Conservation (phyloP, 2,888 invertebrate genomes). For the Ornithoptera priamus region DNA sequence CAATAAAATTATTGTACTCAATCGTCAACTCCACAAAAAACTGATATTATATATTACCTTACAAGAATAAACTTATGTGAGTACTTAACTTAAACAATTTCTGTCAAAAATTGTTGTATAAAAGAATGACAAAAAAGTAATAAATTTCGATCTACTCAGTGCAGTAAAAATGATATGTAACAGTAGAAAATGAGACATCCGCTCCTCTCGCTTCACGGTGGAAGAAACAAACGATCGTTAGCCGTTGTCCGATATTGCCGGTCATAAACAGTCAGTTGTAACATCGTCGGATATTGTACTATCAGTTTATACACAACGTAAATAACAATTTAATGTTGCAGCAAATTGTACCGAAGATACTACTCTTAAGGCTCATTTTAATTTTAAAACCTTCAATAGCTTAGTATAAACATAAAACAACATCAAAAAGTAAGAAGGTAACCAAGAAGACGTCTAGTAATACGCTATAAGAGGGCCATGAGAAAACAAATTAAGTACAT, state of each 20-base stretch:
- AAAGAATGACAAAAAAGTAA: constrained; percentile 27
- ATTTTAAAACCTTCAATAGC: background rate
- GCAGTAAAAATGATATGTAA: constrained; percentile 31
- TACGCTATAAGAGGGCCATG: too few relatives aligned
- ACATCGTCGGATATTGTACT: constrained; percentile 26
- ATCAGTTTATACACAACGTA: constrained; percentile 7
- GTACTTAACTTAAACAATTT: background rate
- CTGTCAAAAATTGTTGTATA: background rate
- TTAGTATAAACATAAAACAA: background rate
- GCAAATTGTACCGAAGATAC: background rate
- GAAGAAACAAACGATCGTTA: constrained; percentile 14
- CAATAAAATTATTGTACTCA: too few relatives aligned
- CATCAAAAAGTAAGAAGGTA: too few relatives aligned
- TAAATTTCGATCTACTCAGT: constrained; percentile 35
- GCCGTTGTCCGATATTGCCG: constrained; percentile 21
- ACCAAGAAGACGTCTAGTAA: too few relatives aligned
- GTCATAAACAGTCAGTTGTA: constrained; percentile 24
- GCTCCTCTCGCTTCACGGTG: constrained; percentile 2
- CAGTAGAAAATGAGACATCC: constrained; percentile 18
- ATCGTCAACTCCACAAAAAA: too few relatives aligned
- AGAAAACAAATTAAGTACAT: too few relatives aligned
- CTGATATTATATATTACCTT: background rate
- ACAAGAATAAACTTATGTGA: background rate
- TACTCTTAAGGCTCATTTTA: background rate
- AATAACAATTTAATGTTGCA: background rate